Percentiles rank a stretch among this genome's conserved stretches.
Evolutionary conservation across 2,113 vertebrate genomes (phyloP).

Genomic region (Tonatia bakeri): DNA sequence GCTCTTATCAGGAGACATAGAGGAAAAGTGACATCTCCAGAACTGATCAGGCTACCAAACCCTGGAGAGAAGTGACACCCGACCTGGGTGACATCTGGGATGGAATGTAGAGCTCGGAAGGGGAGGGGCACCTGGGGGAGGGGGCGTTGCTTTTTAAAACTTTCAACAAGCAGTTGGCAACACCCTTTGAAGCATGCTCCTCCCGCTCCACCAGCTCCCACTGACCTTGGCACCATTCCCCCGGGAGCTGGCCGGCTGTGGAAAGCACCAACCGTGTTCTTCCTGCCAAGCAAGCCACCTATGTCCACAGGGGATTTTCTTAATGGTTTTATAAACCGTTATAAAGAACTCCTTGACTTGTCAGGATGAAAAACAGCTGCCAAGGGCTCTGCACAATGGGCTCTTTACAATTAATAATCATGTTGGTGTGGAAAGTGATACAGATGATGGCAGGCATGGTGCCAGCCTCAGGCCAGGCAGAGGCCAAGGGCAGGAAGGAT

Average conservation of each 20-base stretch:
- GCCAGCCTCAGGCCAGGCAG: background rate
- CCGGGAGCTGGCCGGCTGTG: constrained; percentile 49
- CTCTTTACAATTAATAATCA: constrained; percentile 61
- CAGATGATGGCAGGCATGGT: accelerated
- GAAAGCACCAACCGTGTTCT: constrained; percentile 66
- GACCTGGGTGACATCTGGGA: background rate
- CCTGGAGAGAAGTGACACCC: constrained; percentile 3
- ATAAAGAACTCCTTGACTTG: constrained; percentile 77
- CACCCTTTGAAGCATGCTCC: constrained; percentile 63
- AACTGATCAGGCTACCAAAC: constrained; percentile 48
- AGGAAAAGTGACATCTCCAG: constrained; percentile 42
- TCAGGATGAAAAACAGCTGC: constrained; percentile 72
- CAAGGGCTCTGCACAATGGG: constrained; percentile 57
- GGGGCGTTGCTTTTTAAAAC: background rate
- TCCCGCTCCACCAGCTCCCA: constrained; percentile 48
- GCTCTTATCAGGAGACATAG: constrained; percentile 33
- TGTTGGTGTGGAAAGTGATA: constrained; percentile 34
- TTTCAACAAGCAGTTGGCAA: constrained; percentile 71
- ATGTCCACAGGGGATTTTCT: constrained; percentile 74
- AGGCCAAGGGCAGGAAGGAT: background rate
- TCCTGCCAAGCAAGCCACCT: constrained; percentile 75
- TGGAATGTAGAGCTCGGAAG: constrained; percentile 37
- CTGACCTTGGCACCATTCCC: constrained; percentile 41
- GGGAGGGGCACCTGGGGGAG: background rate
- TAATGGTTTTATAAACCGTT: constrained; percentile 83